Evolutionary conservation across 2,797 vertebrate species (phyloP).

Genomic region (Eptatretus atami): DNA sequence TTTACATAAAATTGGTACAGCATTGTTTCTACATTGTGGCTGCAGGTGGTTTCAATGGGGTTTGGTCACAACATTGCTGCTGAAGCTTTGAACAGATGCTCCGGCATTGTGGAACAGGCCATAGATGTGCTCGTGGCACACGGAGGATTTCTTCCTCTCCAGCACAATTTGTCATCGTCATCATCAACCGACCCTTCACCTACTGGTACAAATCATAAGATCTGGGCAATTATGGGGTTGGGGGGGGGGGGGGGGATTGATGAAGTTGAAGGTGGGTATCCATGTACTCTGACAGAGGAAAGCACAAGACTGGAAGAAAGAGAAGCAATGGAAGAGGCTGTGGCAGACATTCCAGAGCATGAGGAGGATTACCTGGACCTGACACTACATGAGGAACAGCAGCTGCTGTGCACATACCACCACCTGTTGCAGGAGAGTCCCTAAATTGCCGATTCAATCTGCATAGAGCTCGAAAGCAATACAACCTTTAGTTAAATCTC

Average conservation of each 20-base stretch:
- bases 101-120: slow-evolving; percentile 34
- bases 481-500: no score
- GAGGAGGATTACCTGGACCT: slow-evolving; percentile 85
- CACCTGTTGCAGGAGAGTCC: slow-evolving; percentile 16
- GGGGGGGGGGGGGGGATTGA: not conserved
- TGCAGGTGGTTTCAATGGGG: slow-evolving; percentile 38
- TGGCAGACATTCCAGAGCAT: slow-evolving; percentile 53
- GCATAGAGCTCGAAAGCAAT: no score
- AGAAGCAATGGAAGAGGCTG: slow-evolving; percentile 44
- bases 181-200: slow-evolving; percentile 14
- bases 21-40: not conserved
- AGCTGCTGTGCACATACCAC: slow-evolving; percentile 36
- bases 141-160: slow-evolving; percentile 25
- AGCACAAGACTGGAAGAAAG: slow-evolving; percentile 13
- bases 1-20: no score
- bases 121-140: slow-evolving; percentile 37
- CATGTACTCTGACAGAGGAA: slow-evolving; percentile 15
- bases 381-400: slow-evolving; percentile 53
- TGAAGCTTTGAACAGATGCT: slow-evolving; percentile 23
- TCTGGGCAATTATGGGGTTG: not conserved
- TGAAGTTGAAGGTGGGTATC: slow-evolving; percentile 4
- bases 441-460: no score
- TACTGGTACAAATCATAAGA: not conserved
- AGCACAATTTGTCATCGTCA: slow-evolving; percentile 12
- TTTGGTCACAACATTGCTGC: slow-evolving; percentile 22